phyloP scores from a whole-genome alignment of 1,140 invertebrate genomes.

The Bactericera cockerelli region DNA sequence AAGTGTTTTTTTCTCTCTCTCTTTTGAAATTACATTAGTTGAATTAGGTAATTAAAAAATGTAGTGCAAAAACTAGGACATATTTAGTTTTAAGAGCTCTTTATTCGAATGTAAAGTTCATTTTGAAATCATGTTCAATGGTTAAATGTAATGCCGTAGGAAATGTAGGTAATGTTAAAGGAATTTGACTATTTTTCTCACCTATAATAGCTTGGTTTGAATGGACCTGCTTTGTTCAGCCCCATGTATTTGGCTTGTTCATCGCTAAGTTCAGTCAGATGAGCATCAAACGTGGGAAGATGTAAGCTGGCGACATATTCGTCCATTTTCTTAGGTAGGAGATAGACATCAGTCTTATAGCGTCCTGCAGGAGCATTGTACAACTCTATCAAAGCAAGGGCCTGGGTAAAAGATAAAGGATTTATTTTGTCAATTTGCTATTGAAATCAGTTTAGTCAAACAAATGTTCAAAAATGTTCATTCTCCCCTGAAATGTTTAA shows the following conservation, averaged over 20 bases:
- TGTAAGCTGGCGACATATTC: conserved; percentile 94
- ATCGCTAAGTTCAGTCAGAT: conserved; percentile 86
- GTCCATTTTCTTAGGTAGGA: conserved; percentile 97
- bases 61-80: too few species aligned
- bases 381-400: conserved; percentile 86
- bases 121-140: too few species aligned
- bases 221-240: conserved; percentile 90
- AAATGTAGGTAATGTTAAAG: too few species aligned
- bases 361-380: conserved; percentile 80
- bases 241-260: conserved; percentile 97
- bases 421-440: neutral
- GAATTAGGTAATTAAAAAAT: too few species aligned
- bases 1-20: too few species aligned
- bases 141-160: too few species aligned
- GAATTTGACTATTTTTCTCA: too few species aligned
- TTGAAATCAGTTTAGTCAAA: neutral
- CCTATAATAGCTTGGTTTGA: conserved; percentile 97
- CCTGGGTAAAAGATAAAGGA: conserved; percentile 31
- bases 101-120: too few species aligned
- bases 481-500: too few species aligned
- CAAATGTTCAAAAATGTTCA: neutral
- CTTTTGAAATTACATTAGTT: too few species aligned
- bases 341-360: conserved; percentile 94
- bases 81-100: too few species aligned
- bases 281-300: conserved; percentile 90